Evolutionary conservation across 2,797 vertebrate genomes (phyloP).

Genomic region (Sebastes ruberrimus): DNA sequence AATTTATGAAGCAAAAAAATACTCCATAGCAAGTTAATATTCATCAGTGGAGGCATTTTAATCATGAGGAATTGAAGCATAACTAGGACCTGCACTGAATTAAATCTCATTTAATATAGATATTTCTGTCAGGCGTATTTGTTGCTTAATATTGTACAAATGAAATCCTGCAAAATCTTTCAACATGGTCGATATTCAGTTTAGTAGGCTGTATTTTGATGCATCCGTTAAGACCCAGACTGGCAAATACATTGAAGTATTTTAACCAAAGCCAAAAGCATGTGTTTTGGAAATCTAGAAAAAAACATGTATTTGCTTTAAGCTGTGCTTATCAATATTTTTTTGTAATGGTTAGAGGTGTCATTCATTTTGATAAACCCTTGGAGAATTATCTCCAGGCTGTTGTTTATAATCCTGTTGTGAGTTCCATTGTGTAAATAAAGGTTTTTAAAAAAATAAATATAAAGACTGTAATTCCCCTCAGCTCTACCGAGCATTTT

Average conservation of each 20-base stretch:
- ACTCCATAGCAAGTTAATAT: too few relatives aligned
- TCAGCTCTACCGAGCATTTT: background rate
- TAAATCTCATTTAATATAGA: background rate
- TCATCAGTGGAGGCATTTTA: background rate
- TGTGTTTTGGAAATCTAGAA: background rate
- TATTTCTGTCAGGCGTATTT: background rate
- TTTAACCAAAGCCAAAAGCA: background rate
- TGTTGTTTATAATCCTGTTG: background rate
- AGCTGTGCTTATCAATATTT: background rate
- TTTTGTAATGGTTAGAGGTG: background rate
- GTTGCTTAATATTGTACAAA: background rate
- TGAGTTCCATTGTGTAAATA: too few relatives aligned
- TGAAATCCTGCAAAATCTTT: background rate
- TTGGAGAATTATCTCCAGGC: background rate
- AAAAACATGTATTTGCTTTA: background rate
- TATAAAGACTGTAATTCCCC: background rate
- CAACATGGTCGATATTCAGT: background rate
- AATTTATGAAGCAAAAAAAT: background rate
- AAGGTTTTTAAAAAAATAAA: too few relatives aligned
- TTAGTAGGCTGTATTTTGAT: background rate
- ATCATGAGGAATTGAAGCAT: background rate
- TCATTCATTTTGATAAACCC: background rate
- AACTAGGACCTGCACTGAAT: background rate
- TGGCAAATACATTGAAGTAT: background rate
- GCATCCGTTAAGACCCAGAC: background rate